These are phyloP conservation scores for Polia nebulosa DNA, from an alignment of 2,888 invertebrate genomes.

Conservation along the genomic window DNA sequence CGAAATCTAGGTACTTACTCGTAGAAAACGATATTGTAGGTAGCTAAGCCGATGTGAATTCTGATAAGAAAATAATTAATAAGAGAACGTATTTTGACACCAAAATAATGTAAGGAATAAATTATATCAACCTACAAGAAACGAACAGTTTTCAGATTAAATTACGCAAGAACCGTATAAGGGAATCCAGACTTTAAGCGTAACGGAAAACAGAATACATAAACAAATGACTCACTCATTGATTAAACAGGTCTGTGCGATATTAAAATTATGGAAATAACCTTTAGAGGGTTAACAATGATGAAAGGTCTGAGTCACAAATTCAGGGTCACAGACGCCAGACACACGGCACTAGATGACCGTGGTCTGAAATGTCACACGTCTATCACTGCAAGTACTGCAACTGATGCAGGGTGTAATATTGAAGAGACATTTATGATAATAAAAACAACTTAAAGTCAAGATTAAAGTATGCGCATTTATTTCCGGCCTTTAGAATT, in stretches of 20 bases:
- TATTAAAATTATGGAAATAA: slow-evolving; percentile 53
- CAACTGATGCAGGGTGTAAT: slow-evolving; percentile 35
- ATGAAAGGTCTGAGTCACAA: slow-evolving; percentile 72
- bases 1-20: neutral
- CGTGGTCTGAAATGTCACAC: slow-evolving; percentile 75
- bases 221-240: slow-evolving; percentile 56
- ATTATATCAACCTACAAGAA: neutral
- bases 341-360: slow-evolving; percentile 69
- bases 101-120: neutral
- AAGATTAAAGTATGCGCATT: slow-evolving; percentile 29
- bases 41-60: neutral
- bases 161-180: slow-evolving; percentile 12
- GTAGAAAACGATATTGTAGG: neutral
- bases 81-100: neutral
- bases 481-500: slow-evolving; percentile 20
- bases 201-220: slow-evolving; percentile 21
- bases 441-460: slow-evolving; percentile 14
- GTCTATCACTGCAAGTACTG: slow-evolving; percentile 48
- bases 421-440: slow-evolving; percentile 41
- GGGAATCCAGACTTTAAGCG: slow-evolving; percentile 13
- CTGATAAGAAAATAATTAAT: slow-evolving; percentile 6
- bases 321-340: slow-evolving; percentile 62
- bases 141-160: neutral
- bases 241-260: slow-evolving; percentile 38
- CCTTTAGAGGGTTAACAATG: slow-evolving; percentile 66